These are phyloP conservation scores for Ranitomeya variabilis DNA, from an alignment of 2,113 vertebrate species.

Conservation along the genomic window DNA sequence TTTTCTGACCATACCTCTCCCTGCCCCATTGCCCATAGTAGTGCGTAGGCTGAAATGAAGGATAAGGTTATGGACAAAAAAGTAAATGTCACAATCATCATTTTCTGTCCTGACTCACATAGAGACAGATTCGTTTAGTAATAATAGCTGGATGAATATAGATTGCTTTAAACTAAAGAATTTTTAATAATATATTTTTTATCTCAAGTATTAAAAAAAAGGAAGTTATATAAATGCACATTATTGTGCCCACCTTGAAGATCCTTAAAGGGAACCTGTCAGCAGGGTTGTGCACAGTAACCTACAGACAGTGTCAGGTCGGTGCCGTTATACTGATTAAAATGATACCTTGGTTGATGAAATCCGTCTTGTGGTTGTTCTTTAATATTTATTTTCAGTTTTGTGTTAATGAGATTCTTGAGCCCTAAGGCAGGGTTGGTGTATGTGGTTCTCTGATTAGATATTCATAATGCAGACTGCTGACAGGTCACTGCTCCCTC, in stretches of 20 bases:
- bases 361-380: too few species aligned
- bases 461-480: too few species aligned
- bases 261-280: not conserved
- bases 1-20: too few species aligned
- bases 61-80: not conserved
- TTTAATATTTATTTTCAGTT: too few species aligned
- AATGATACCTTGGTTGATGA: too few species aligned
- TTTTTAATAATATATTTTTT: not conserved
- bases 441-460: too few species aligned
- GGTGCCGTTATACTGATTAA: too few species aligned
- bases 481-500: too few species aligned
- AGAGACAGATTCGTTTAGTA: not conserved
- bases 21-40: not conserved
- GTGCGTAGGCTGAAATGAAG: not conserved
- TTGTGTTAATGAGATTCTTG: too few species aligned
- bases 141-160: not conserved
- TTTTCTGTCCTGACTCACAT: not conserved
- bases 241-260: slow-evolving; percentile 21
- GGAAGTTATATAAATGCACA: slow-evolving; percentile 17
- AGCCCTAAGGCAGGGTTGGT: too few species aligned
- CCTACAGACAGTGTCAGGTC: too few species aligned
- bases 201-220: not conserved
- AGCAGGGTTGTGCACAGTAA: too few species aligned
- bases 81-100: not conserved
- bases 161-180: not conserved